These are phyloP conservation scores for Drosophila ezoana DNA, from an alignment of 2,888 invertebrate species.

Conservation along the genomic window DNA sequence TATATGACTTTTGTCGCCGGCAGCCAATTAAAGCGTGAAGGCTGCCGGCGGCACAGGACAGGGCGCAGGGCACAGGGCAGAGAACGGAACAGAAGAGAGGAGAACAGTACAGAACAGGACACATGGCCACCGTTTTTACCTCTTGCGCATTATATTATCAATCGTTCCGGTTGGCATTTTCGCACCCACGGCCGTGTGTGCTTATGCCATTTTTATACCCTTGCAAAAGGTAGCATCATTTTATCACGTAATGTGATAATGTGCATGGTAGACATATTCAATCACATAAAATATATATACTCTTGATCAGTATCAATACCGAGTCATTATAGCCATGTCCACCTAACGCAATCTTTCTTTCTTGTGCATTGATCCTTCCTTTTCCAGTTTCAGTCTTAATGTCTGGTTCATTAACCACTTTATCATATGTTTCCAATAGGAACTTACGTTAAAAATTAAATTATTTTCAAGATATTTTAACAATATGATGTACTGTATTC, in stretches of 20 bases:
- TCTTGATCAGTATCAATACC: background rate
- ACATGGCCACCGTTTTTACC: conserved; percentile 52
- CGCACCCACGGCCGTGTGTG: conserved; percentile 71
- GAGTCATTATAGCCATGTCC: no score
- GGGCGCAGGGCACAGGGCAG: conserved; percentile 2
- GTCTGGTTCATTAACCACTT: no score
- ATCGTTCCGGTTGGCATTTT: conserved; percentile 77
- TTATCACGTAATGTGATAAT: background rate
- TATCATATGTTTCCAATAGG: no score
- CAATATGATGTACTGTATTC: no score
- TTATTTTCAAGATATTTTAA: no score
- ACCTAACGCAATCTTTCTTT: no score
- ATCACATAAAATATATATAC: background rate
- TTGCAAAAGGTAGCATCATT: background rate
- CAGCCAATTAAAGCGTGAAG: conserved; percentile 85
- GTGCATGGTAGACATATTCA: background rate
- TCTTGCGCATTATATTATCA: conserved; percentile 72
- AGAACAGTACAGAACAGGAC: conserved; percentile 44
- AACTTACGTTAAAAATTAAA: no score
- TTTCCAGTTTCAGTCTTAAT: no score
- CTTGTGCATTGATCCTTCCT: no score
- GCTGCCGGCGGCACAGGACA: conserved; percentile 70
- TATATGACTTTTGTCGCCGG: conserved; percentile 78
- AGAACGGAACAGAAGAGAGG: conserved; percentile 9
- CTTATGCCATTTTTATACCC: conserved; percentile 49